Evolutionary conservation across 2,797 vertebrate species (phyloP).

Genomic region (Sphaeramia orbicularis): DNA sequence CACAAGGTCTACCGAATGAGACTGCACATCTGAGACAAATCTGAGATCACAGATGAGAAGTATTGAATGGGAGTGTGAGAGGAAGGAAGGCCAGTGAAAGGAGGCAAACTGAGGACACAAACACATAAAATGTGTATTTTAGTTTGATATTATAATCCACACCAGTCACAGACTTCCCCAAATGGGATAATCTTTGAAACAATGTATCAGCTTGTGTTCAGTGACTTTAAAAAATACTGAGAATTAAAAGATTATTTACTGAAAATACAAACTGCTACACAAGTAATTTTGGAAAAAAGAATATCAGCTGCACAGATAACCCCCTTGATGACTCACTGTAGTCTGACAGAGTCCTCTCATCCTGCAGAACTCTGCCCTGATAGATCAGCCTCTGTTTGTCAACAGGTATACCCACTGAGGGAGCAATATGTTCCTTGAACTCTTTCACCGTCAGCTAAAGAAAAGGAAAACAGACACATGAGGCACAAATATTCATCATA

Average conservation of each 20-base stretch:
- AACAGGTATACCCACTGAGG: constrained; percentile 91
- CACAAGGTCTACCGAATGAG: too few relatives aligned
- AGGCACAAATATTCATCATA: background rate
- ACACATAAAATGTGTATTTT: too few relatives aligned
- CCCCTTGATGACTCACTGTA: constrained; percentile 86
- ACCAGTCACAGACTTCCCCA: too few relatives aligned
- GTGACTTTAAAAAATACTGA: too few relatives aligned
- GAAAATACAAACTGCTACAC: too few relatives aligned
- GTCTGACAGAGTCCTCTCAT: constrained; percentile 92
- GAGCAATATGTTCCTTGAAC: constrained; percentile 94
- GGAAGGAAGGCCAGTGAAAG: background rate
- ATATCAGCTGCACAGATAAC: background rate
- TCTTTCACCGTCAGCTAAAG: constrained; percentile 92
- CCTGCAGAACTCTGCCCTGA: constrained; percentile 94
- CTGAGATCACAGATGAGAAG: background rate
- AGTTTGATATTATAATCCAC: too few relatives aligned
- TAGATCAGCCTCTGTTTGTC: constrained; percentile 96
- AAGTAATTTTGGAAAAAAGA: too few relatives aligned
- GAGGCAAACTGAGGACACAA: too few relatives aligned
- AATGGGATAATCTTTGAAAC: too few relatives aligned
- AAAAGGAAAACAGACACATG: background rate
- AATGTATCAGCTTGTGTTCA: too few relatives aligned
- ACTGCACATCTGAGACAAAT: background rate
- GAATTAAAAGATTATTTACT: too few relatives aligned
- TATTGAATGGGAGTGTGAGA: background rate